Base-by-base conservation (phyloP, 2,797 vertebrate genomes). In the Sebastes oblongus region DNA sequence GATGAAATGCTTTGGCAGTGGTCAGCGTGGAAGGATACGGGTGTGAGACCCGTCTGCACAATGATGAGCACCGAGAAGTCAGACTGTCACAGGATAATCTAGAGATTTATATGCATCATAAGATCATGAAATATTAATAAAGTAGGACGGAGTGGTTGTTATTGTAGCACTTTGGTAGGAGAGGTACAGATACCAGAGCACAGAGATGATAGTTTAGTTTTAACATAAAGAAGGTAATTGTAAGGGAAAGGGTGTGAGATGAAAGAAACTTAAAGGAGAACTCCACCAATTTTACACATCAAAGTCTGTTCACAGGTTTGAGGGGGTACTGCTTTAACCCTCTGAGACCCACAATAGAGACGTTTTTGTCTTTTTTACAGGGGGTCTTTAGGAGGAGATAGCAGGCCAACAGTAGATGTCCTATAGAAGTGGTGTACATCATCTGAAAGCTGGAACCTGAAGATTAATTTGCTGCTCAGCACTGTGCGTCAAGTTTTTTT, bases 1-100 rank as follows among this genome's bases (percentile, higher is more conserved):
- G 80, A 71, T 32, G 60, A 86, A 85, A 67, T 14, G 61, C 61
- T 30, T 78, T 68, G 75, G 62, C 75, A 42, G 29, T 52, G 69
- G 56, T 76, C 24, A 50, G 34, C 75, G 29, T 60, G 54, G 22
- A 30, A 6, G 39, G 61, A 32, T 52, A 54, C 42, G n/a, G 32
- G 24, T 65, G 67, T 59, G 29, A 8, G 32, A 73, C 27, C 46
- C 14, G 52, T 56, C 64, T 62, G 39, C 42, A 16, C 39, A 81
- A 9, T 12, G 25, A 72, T 60, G 16, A 25, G 10, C 34, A 8
- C 3, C 13, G 9, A 50, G 16, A 22, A 50, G n/a, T 22, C 5
- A 42, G 16, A 42, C 32, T 25, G 8, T 60, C 22, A 14, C 4
- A 8, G n/a, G 16, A 36, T 9, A 42, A 67, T n/a, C 16, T 55